phyloP scores from a whole-genome alignment of 2,797 vertebrate genomes.

The Sparus aurata region DNA sequence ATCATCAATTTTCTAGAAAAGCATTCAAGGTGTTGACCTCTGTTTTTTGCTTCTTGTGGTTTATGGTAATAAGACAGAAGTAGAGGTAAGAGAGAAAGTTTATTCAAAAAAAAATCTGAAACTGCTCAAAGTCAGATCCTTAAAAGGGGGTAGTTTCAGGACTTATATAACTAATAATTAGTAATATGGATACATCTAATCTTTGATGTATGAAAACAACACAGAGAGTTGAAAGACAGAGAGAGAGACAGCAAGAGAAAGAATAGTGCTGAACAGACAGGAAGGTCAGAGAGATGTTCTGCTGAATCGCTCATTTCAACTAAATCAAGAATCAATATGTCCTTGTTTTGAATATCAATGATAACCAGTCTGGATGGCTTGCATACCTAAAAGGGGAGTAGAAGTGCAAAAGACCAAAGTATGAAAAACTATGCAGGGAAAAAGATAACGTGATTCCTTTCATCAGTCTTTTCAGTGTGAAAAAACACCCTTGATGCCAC shows the following conservation, averaged over 20 bases:
- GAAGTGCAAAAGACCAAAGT: conserved; percentile 33
- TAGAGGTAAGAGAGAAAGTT: not conserved
- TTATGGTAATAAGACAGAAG: conserved; percentile 9
- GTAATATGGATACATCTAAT: conserved; percentile 13
- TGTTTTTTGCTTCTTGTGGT: not conserved
- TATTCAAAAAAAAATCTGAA: not conserved
- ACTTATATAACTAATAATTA: conserved; percentile 1
- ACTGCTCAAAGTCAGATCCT: not conserved
- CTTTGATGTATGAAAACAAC: conserved; percentile 7
- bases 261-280: conserved; percentile 58
- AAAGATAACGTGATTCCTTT: conserved; percentile 35
- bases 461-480: not conserved
- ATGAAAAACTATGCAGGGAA: conserved; percentile 52
- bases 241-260: not conserved
- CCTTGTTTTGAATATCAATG: conserved; percentile 78
- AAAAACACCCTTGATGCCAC: not conserved
- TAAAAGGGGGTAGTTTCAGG: not conserved
- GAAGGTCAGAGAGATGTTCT: conserved; percentile 69
- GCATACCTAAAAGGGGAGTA: conserved; percentile 53
- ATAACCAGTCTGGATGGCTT: conserved; percentile 55
- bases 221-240: not conserved
- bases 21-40: not conserved
- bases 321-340: conserved; percentile 78
- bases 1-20: not conserved
- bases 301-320: conserved; percentile 72